phyloP scores from a whole-genome alignment of 2,888 invertebrate genomes.

The Nemoura dubitans region DNA sequence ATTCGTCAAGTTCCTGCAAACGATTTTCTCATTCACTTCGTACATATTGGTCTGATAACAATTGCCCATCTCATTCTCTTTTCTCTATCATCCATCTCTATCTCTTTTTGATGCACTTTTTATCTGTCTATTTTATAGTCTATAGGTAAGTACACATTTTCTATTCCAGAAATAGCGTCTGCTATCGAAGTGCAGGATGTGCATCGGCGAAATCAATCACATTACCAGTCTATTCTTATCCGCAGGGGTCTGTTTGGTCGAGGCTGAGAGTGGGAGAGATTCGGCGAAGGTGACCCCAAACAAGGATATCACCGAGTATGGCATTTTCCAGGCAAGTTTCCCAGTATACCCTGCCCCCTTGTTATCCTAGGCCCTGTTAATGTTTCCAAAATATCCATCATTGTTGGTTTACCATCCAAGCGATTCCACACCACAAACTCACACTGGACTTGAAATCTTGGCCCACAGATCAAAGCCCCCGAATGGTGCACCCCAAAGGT shows the following conservation, averaged over 20 bases:
- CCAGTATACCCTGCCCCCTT: neutral
- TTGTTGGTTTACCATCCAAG: neutral
- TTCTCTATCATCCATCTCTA: too few species aligned
- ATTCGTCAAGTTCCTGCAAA: too few species aligned
- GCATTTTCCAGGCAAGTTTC: constrained; percentile 33
- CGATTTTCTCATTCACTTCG: too few species aligned
- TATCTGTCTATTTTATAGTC: too few species aligned
- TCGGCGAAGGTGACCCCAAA: neutral
- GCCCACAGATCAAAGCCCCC: constrained; percentile 71
- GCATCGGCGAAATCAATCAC: neutral
- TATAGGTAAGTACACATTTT: too few species aligned
- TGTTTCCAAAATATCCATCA: neutral
- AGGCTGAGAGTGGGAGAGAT: constrained; percentile 33
- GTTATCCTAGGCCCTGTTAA: neutral
- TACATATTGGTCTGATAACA: too few species aligned
- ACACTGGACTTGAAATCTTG: constrained; percentile 53
- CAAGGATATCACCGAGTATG: constrained; percentile 14
- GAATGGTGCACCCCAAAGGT: constrained; percentile 75
- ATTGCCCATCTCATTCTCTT: too few species aligned
- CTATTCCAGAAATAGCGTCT: neutral
- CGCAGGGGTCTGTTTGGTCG: constrained; percentile 36
- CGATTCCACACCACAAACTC: neutral
- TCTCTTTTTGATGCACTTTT: too few species aligned
- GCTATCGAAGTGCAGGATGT: neutral
- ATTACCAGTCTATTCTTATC: neutral